Evolutionary conservation across 1,140 invertebrate genomes (phyloP).

Genomic region (Micrasema longulum): DNA sequence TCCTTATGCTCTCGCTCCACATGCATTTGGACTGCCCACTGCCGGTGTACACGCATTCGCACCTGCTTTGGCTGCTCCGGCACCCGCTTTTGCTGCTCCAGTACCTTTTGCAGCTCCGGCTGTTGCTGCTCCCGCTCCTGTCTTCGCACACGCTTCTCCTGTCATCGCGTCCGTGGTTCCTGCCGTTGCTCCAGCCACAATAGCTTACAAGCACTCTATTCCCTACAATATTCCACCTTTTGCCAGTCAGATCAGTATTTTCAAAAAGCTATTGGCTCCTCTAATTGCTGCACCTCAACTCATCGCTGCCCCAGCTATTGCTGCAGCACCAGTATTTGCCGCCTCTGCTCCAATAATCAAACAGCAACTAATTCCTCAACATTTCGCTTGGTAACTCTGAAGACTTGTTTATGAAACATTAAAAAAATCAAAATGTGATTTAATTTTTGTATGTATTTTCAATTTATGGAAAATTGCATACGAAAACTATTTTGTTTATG

Average conservation of each 20-base stretch:
- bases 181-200: slow-evolving; percentile 46
- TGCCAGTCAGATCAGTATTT: slow-evolving; percentile 58
- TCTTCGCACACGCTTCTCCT: slow-evolving; percentile 24
- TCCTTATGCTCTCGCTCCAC: slow-evolving; percentile 4
- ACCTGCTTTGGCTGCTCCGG: slow-evolving; percentile 4
- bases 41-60: slow-evolving; percentile 4
- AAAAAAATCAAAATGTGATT: slow-evolving; percentile 1
- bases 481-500: no score
- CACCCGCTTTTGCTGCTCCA: not conserved
- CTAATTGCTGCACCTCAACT: slow-evolving; percentile 45
- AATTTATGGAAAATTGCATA: slow-evolving; percentile 18
- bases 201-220: slow-evolving; percentile 58
- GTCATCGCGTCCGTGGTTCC: no score
- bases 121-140: not conserved
- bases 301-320: slow-evolving; percentile 27
- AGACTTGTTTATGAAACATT: no score
- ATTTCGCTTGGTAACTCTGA: slow-evolving; percentile 9
- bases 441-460: slow-evolving; percentile 1
- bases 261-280: slow-evolving; percentile 50
- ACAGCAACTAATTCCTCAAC: slow-evolving; percentile 3
- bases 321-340: slow-evolving; percentile 6
- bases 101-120: not conserved
- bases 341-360: slow-evolving; percentile 8
- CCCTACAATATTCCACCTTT: slow-evolving; percentile 61
- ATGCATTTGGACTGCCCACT: not conserved